Evolutionary conservation across 2,113 vertebrate genomes (phyloP).

Genomic region (Callochromis pleurospilus): DNA sequence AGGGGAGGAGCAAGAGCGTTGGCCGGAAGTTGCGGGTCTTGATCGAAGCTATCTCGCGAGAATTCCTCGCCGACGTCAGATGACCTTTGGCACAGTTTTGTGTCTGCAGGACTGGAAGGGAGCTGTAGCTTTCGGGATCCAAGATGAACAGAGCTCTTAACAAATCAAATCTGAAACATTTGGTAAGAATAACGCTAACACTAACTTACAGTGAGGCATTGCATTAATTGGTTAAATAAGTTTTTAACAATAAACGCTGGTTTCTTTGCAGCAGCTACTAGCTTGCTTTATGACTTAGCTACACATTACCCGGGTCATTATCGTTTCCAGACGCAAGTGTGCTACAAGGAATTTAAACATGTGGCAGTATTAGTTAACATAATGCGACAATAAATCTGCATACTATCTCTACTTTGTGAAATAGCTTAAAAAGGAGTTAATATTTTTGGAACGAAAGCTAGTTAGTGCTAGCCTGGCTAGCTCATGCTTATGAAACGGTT

Average conservation of each 20-base stretch:
- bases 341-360: rapidly evolving
- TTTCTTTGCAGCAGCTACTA: not conserved
- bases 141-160: slow-evolving; percentile 65
- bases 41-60: slow-evolving; percentile 42
- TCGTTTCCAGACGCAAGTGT: not conserved
- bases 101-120: not conserved
- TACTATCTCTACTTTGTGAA: not conserved
- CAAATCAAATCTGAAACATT: slow-evolving; percentile 48
- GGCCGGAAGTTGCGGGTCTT: not conserved
- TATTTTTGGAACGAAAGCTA: not conserved
- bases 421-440: too few species aligned
- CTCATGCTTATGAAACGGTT: slow-evolving; percentile 29
- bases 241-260: not conserved
- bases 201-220: not conserved
- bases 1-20: not conserved
- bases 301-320: not conserved
- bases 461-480: slow-evolving; percentile 13
- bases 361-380: not conserved
- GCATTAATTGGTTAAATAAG: not conserved
- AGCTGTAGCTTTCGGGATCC: not conserved
- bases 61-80: not conserved
- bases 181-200: slow-evolving; percentile 52
- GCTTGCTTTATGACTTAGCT: not conserved
- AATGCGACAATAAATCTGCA: not conserved
- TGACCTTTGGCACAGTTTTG: slow-evolving; percentile 32